Base-by-base conservation (phyloP, 2,113 vertebrate genomes). In the Tringa solitaria region DNA sequence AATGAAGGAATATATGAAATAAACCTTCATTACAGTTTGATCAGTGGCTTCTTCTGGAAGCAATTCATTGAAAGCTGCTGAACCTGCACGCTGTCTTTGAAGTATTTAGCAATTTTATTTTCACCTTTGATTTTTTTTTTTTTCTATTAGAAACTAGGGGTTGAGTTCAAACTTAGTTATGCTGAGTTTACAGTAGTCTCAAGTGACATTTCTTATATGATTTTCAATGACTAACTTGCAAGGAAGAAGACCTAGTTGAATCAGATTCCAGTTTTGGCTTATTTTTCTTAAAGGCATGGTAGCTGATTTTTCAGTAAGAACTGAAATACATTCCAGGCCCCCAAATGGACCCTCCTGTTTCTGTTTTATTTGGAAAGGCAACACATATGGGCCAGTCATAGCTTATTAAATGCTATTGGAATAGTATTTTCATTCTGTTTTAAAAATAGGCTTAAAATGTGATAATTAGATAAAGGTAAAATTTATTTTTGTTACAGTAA, bases 51-150 rank as follows among this genome's bases (percentile, higher is more conserved):
- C 56, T 90, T 90, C 63, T 73, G 68, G 67, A 87, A 93, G 23
- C 32, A 83, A 30, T 70, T 84, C 28, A 63, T 18, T 69, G 87
- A 90, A 85, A 80, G 35, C 16, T 93, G 54, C 72, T 94, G 84
- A 93, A 90, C 5, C 19, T 94, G 43, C 46, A 39, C 37, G 22
- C 68, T 93, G 18, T 51, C 68, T 77, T 79, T 83, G 59, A 94
- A 91, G 20, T 87, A 85, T 60, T 91, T 88, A 95, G 72, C 50
- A 88, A 74, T 83, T 95, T 92, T 81, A 70, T 83, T 92, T 92
- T 91, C 48, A 85, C 12, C 33, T 78, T 87, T 81, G 39, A 35
- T 82, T 77, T 70, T 78, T 77, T 56, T 56, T 64, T 85, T 69
- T 93, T 43, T 14, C 27, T 83, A 4, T 63, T 86, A 50, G 56